phyloP scores from a whole-genome alignment of 2,113 vertebrate species.

The Trichechus manatus region DNA sequence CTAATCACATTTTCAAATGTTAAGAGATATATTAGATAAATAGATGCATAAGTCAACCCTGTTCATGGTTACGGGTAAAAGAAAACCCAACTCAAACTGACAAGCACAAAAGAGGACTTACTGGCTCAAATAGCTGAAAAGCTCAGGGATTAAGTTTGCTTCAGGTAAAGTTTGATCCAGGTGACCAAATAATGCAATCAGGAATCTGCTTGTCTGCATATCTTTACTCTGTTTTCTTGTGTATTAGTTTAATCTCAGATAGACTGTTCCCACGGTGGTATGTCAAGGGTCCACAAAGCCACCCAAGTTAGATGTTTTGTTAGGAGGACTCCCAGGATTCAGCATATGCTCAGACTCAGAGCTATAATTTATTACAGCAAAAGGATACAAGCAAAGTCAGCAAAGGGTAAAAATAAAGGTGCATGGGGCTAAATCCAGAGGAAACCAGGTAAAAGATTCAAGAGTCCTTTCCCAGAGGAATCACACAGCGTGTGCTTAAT shows the following conservation, averaged over 20 bases:
- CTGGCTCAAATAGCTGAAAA: not conserved
- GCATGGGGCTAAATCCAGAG: not conserved
- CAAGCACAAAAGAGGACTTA: not conserved
- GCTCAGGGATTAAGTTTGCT: not conserved
- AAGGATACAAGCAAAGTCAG: not conserved
- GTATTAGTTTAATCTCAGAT: not conserved
- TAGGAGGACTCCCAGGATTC: not conserved
- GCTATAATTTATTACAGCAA: not conserved
- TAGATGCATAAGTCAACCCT: not conserved
- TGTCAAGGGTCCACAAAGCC: not conserved
- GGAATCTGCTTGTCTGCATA: not conserved
- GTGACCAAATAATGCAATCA: not conserved
- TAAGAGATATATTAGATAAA: not conserved
- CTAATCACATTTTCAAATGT: not conserved
- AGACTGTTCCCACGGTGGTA: not conserved
- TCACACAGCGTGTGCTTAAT: too few relatives aligned
- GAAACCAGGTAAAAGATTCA: not conserved
- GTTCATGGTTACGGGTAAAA: not conserved
- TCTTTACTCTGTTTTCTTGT: not conserved
- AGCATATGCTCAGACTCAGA: not conserved
- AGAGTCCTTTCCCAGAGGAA: not conserved
- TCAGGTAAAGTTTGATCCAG: not conserved
- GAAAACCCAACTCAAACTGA: not conserved
- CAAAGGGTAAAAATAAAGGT: not conserved
- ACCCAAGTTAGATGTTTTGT: not conserved